phyloP scores from a whole-genome alignment of 2,113 vertebrate species.

The Nothoprocta perdicaria region DNA sequence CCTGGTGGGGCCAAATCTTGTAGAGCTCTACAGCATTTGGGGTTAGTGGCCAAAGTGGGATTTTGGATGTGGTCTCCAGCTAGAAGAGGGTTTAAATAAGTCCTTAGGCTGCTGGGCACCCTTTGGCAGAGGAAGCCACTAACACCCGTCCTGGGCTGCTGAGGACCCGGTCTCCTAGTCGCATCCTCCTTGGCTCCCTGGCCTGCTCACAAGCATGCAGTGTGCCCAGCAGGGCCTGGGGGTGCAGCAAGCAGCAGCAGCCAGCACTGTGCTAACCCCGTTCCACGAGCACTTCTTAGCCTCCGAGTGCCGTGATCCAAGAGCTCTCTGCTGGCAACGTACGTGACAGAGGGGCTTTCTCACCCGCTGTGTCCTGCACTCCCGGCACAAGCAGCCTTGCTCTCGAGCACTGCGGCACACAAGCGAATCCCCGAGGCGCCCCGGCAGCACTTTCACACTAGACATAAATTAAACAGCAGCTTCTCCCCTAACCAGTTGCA shows the following conservation, averaged over 20 bases:
- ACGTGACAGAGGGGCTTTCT: rapidly evolving
- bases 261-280: not conserved
- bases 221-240: rapidly evolving
- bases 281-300: rapidly evolving
- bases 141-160: not conserved
- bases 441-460: not conserved
- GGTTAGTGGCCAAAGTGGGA: not conserved
- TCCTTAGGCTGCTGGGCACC: not conserved
- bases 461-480: not conserved
- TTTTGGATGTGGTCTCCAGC: not conserved
- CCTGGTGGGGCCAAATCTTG: not conserved
- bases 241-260: not conserved
- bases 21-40: rapidly evolving
- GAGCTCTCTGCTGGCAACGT: rapidly evolving
- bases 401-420: not conserved
- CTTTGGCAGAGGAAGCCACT: not conserved
- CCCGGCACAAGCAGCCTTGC: not conserved
- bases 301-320: rapidly evolving
- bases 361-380: not conserved
- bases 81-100: not conserved
- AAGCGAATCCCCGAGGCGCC: not conserved
- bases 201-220: not conserved
- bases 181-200: not conserved
- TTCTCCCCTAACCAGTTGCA: not conserved
- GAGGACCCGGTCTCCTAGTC: rapidly evolving